These are phyloP conservation scores for Campoletis sonorensis DNA, from an alignment of 1,140 invertebrate genomes.

Conservation along the genomic window DNA sequence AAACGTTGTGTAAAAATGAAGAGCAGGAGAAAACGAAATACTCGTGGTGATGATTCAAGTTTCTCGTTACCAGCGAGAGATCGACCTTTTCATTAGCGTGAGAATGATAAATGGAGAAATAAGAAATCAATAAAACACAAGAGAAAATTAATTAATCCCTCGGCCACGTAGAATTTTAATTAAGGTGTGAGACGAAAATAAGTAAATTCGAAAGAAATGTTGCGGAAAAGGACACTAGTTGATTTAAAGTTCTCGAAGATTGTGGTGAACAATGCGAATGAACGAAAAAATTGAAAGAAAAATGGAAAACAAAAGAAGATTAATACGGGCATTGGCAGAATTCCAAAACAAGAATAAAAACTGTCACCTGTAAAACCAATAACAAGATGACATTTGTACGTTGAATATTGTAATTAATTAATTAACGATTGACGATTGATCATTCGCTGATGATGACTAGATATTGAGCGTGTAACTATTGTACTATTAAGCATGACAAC, in stretches of 20 bases:
- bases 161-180: neutral
- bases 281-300: neutral
- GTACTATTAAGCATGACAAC: conserved; percentile 67
- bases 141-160: neutral
- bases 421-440: conserved; percentile 49
- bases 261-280: neutral
- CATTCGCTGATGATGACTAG: conserved; percentile 50
- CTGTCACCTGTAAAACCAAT: neutral
- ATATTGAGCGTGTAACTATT: conserved; percentile 65
- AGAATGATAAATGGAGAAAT: neutral
- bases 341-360: conserved; percentile 21
- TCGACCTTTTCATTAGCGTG: neutral
- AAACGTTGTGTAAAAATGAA: too few species aligned
- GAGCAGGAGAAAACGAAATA: too few species aligned
- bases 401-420: conserved; percentile 23
- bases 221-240: neutral
- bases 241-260: neutral
- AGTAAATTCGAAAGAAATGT: neutral
- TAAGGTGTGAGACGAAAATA: neutral
- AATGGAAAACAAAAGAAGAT: neutral
- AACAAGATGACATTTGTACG: neutral
- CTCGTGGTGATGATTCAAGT: neutral
- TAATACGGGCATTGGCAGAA: conserved; percentile 1
- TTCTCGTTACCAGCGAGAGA: neutral
- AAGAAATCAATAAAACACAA: neutral